A percentile compares a stretch with the other conserved stretches of the same genome.
Evolutionary conservation across 2,888 invertebrate genomes (phyloP).

Genomic region (Cephus pulcher): DNA sequence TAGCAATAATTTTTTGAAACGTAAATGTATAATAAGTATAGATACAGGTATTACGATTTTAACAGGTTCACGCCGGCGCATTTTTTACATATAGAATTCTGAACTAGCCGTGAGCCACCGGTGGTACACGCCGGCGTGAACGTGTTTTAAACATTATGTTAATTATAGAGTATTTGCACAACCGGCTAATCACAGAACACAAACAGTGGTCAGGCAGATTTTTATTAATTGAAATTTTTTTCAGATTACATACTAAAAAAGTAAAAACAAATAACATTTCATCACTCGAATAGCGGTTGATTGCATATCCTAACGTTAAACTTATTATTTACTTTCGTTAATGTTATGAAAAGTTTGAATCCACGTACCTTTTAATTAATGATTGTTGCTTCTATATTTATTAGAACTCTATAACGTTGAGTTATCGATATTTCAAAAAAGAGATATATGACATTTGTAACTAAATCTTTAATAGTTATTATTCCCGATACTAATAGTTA

Average conservation of each 20-base stretch:
- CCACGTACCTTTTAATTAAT: background rate
- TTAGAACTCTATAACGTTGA: background rate
- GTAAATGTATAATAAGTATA: background rate
- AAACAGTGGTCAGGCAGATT: background rate
- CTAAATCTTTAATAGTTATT: background rate
- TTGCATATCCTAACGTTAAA: background rate
- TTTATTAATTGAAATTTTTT: background rate
- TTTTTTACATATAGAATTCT: no score
- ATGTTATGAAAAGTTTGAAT: background rate
- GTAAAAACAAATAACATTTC: background rate
- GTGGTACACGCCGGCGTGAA: no score
- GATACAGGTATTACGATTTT: background rate
- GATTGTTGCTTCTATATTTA: background rate
- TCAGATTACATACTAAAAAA: background rate
- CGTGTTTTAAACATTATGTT: background rate
- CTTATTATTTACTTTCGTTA: background rate
- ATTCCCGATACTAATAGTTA: background rate
- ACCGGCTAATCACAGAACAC: background rate
- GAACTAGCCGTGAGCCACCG: no score
- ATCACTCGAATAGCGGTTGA: background rate
- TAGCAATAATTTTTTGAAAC: background rate
- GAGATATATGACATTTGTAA: background rate
- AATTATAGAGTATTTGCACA: background rate
- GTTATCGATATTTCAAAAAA: background rate
- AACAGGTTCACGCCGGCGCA: no score